These are phyloP conservation scores for Scaptomyza tumidula DNA, from an alignment of 2,888 invertebrate species.

Conservation along the genomic window DNA sequence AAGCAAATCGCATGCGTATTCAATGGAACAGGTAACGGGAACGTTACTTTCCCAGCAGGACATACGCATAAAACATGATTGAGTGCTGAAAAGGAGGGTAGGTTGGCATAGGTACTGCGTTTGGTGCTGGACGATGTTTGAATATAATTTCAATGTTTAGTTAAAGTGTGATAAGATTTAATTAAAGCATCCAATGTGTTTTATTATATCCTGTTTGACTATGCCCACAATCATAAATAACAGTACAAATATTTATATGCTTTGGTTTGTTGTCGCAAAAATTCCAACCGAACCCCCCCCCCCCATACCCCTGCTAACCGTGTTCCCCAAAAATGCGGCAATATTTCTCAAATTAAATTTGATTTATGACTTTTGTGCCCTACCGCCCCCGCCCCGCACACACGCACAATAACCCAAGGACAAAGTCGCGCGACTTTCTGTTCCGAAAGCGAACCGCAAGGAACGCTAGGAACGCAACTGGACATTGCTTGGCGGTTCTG, in stretches of 20 bases:
- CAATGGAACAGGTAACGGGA: not conserved
- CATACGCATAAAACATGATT: constrained; percentile 2
- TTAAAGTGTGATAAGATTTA: constrained; percentile 41
- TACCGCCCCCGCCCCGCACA: constrained; percentile 17
- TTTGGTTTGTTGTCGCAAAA: constrained; percentile 53
- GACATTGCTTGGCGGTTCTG: constrained; percentile 45
- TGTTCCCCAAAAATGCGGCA: constrained; percentile 53
- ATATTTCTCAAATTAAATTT: constrained; percentile 77
- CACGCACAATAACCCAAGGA: constrained; percentile 38
- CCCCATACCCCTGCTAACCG: not conserved
- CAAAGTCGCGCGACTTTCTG: constrained; percentile 26
- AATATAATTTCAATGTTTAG: constrained; percentile 28
- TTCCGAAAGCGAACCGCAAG: constrained; percentile 6
- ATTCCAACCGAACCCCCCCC: constrained; percentile 15
- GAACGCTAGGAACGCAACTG: constrained; percentile 25
- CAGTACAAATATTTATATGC: constrained; percentile 55
- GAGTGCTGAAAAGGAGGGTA: not conserved
- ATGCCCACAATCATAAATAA: constrained; percentile 47
- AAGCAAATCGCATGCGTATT: not conserved
- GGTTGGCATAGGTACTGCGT: not conserved
- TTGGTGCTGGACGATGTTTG: constrained; percentile 2
- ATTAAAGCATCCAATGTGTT: constrained; percentile 39
- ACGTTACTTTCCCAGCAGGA: not conserved
- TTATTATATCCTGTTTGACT: constrained; percentile 51
- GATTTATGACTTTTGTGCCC: constrained; percentile 67